phyloP scores from a whole-genome alignment of 1,140 invertebrate species.

The Thalassaphorura encarpata region DNA sequence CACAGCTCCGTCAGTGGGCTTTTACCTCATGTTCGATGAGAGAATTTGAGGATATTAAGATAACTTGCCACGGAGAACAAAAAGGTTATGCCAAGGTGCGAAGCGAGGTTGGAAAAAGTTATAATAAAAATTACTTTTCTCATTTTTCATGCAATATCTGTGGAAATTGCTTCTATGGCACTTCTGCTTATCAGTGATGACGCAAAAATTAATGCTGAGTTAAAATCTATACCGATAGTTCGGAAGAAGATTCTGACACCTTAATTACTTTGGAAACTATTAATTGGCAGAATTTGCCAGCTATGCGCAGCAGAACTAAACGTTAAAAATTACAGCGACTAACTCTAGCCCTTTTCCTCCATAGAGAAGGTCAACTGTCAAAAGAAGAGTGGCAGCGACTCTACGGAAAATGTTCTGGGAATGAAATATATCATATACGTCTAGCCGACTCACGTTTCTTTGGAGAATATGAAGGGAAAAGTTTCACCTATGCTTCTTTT shows the following conservation, averaged over 20 bases:
- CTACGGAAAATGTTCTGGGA: conserved; percentile 94
- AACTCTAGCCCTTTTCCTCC: conserved; percentile 26
- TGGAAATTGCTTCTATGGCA: too few relatives aligned
- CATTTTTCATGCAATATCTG: too few relatives aligned
- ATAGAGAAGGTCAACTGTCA: conserved; percentile 90
- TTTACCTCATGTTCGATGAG: too few relatives aligned
- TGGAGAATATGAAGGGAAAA: conserved; percentile 95
- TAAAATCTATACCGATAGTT: too few relatives aligned
- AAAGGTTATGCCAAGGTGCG: too few relatives aligned
- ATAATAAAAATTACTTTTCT: too few relatives aligned
- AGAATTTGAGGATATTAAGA: too few relatives aligned
- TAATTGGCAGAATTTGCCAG: neutral
- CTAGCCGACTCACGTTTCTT: conserved; percentile 93
- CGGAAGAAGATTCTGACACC: neutral
- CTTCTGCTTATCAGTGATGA: too few relatives aligned
- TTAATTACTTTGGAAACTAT: neutral
- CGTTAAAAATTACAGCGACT: neutral
- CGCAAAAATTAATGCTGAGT: too few relatives aligned
- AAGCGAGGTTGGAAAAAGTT: too few relatives aligned
- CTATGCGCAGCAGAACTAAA: neutral
- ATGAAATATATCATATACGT: conserved; percentile 97
- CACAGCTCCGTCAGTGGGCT: too few relatives aligned
- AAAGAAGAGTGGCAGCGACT: conserved; percentile 93
- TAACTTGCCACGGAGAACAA: too few relatives aligned
- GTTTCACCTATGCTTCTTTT: conserved; percentile 96